A percentile compares a stretch with the other conserved stretches of the same genome.
phyloP scores from a whole-genome alignment of 2,797 vertebrate species.

The Nannoperca australis region DNA sequence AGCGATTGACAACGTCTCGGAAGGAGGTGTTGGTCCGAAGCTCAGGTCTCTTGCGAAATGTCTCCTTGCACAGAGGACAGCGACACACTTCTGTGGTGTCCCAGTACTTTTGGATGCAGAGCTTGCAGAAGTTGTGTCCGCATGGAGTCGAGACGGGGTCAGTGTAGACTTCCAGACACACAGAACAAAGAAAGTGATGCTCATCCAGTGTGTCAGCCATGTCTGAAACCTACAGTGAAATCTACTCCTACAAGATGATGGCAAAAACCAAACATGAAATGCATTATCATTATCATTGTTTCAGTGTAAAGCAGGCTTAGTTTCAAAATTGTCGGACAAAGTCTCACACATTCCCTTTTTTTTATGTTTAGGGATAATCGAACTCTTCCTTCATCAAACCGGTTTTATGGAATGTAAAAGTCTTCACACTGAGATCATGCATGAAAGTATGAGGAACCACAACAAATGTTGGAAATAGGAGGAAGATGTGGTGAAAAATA shows the following conservation, averaged over 20 bases:
- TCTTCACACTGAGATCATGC: too few species aligned
- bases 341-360: too few species aligned
- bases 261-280: too few species aligned
- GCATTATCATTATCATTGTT: too few species aligned
- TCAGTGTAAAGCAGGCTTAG: too few species aligned
- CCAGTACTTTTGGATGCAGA: conserved; percentile 23
- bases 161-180: conserved; percentile 28
- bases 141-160: conserved; percentile 10
- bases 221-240: not conserved
- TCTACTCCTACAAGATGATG: too few species aligned
- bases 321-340: too few species aligned
- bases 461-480: too few species aligned
- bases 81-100: conserved; percentile 5
- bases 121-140: conserved; percentile 49
- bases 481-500: too few species aligned
- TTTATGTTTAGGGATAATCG: too few species aligned
- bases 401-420: not conserved
- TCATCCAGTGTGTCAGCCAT: not conserved
- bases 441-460: too few species aligned
- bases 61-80: conserved; percentile 44
- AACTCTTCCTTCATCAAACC: not conserved
- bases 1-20: conserved; percentile 21
- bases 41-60: conserved; percentile 22
- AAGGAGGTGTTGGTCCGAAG: conserved; percentile 31
- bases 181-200: conserved; percentile 21